Base-by-base conservation (phyloP, 2,113 vertebrate genomes). In the Hippopotamus amphibius region DNA sequence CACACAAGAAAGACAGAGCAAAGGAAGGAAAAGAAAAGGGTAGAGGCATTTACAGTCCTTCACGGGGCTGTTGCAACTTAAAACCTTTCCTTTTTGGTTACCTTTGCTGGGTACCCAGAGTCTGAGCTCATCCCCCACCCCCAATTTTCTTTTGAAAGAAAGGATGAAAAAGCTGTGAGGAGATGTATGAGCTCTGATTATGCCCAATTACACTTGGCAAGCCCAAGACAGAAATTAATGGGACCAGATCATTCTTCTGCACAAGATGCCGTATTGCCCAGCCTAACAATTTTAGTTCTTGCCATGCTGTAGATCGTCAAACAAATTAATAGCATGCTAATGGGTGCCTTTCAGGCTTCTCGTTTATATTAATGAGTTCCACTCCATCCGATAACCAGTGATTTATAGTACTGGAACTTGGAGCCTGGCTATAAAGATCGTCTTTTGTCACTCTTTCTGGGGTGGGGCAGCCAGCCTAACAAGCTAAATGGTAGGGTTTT, bases 341-440 rank as follows among this genome's bases (percentile, higher is more conserved):
- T 98, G 96, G 91, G 96, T 84, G 97, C 97, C 96, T 98, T 98
- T 98, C 97, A 98, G 98, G 92, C 97, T 98, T 80, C 98, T 98
- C 96, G 92, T 99, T 98, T 98, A 68, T 98, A 98, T 98, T 99
- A 98, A 99, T 98, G 98, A 98, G 98, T 97, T 98, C 98, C 96
- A 97, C 97, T 98, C 97, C 96, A 97, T 96, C 98, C 93, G 98
- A 98, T 98, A 98, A 97, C 98, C 86, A 86, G 97, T 98, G 98
- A 98, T 99, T 98, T 98, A 98, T 98, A 98, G 98, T 97, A 68
- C 90, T 83, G 97, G 96, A 98, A 98, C 98, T 97, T 97, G 93
- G 92, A 96, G 88, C 50, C 94, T 89, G 86, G 71, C 97, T 97
- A 69, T 98, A 98, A 98, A 98, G 97, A 95, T 95, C 87, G 79